These are phyloP conservation scores for Drosophila carrolli DNA, from an alignment of 1,140 invertebrate genomes.

Conservation along the genomic window DNA sequence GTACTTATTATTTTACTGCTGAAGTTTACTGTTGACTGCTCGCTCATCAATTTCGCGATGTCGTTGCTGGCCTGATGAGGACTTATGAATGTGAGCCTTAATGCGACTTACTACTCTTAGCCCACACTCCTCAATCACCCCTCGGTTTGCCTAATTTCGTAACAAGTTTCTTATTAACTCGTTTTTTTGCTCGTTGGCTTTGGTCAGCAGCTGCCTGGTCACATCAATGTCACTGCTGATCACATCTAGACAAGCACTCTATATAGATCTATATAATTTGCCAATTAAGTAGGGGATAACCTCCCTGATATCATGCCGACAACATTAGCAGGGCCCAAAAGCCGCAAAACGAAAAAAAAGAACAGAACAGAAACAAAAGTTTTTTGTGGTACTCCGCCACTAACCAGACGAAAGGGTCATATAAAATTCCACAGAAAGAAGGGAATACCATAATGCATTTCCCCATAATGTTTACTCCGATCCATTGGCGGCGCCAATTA, in stretches of 20 bases:
- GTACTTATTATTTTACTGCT: conserved; percentile 9
- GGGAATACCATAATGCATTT: conserved; percentile 31
- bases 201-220: conserved; percentile 58
- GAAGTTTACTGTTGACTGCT: conserved; percentile 16
- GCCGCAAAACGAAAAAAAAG: conserved; percentile 8
- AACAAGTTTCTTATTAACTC: conserved; percentile 79
- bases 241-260: conserved; percentile 74
- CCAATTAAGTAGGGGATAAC: conserved; percentile 72
- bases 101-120: conserved; percentile 28
- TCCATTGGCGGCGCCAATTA: conserved; percentile 62
- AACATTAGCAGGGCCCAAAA: conserved; percentile 56
- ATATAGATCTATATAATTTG: conserved; percentile 72
- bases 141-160: conserved; percentile 67
- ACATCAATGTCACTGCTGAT: conserved; percentile 81
- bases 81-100: conserved; percentile 69
- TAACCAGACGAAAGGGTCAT: conserved; percentile 19
- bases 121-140: conserved; percentile 2
- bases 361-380: conserved; percentile 14
- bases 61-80: conserved; percentile 35
- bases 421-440: conserved; percentile 32
- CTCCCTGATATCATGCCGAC: conserved; percentile 50
- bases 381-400: conserved; percentile 18
- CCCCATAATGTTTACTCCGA: conserved; percentile 46
- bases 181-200: conserved; percentile 13
- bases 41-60: conserved; percentile 68